Evolutionary conservation across 2,888 invertebrate species (phyloP).

Genomic region (Frankliniella fusca): DNA sequence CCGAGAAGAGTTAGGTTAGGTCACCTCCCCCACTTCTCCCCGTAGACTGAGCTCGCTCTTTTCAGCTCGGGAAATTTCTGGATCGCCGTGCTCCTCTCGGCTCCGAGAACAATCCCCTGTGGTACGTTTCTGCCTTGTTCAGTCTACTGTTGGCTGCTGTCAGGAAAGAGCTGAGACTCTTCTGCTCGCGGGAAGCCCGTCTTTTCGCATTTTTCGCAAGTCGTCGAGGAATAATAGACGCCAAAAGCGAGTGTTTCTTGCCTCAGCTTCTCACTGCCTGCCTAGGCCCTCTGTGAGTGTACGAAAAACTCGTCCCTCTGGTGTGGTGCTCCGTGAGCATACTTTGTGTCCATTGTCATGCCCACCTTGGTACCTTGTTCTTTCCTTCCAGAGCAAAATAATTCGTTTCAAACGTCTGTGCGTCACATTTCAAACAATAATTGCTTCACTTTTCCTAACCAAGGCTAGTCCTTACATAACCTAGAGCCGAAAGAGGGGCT

Average conservation of each 20-base stretch:
- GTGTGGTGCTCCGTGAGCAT: not conserved
- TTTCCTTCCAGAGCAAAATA: not conserved
- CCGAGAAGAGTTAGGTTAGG: not conserved
- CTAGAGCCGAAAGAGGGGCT: not conserved
- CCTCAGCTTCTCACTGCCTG: not conserved
- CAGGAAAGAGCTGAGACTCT: not conserved
- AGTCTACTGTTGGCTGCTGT: not conserved
- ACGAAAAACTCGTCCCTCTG: not conserved
- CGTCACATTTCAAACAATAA: too few relatives aligned
- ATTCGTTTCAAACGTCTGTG: too few relatives aligned
- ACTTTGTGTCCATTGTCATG: not conserved
- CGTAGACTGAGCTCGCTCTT: not conserved
- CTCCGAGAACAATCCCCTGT: not conserved
- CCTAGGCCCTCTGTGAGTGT: not conserved
- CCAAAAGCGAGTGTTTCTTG: not conserved
- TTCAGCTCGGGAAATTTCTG: constrained; percentile 1
- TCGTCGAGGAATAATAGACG: not conserved
- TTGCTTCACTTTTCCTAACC: too few relatives aligned
- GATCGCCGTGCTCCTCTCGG: not conserved
- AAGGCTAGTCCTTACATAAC: not conserved
- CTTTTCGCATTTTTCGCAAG: not conserved
- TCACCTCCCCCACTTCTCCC: not conserved
- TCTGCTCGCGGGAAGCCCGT: not conserved
- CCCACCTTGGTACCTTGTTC: not conserved
- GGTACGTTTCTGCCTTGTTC: not conserved